Percentiles rank a stretch among this genome's conserved stretches.
These are phyloP conservation scores for Callyntrura sp. DNA, from an alignment of 2,888 invertebrate genomes.

Conservation along the genomic window DNA sequence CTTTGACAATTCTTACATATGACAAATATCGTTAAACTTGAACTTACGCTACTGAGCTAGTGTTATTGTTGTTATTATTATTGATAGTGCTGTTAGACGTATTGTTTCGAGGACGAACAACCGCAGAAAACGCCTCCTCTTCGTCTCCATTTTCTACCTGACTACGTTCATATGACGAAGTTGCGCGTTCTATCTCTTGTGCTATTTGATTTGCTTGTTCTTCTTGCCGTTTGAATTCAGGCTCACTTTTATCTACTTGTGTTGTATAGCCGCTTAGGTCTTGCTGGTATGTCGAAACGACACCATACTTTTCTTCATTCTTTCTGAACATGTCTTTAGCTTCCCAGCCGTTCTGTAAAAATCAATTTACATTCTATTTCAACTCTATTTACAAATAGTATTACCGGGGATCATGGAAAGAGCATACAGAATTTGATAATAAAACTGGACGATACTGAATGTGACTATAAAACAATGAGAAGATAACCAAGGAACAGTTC, in stretches of 20 bases:
- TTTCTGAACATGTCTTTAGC: conserved; percentile 98
- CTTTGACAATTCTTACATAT: not conserved
- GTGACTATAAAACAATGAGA: too few relatives aligned
- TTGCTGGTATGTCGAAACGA: conserved; percentile 96
- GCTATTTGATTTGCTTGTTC: conserved; percentile 96
- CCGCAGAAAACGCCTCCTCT: conserved; percentile 94
- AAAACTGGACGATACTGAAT: too few relatives aligned
- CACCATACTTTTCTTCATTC: conserved; percentile 96
- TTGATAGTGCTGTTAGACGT: conserved; percentile 79
- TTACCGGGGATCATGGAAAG: too few relatives aligned
- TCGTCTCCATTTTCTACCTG: conserved; percentile 97
- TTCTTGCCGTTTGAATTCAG: conserved; percentile 93
- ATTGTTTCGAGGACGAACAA: conserved; percentile 88
- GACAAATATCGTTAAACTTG: not conserved
- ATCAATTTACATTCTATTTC: not conserved
- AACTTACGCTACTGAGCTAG: conserved; percentile 74
- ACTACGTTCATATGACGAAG: conserved; percentile 92
- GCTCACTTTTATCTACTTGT: conserved; percentile 93
- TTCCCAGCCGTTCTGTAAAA: conserved; percentile 95
- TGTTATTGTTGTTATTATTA: conserved; percentile 81
- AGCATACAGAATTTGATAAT: too few relatives aligned
- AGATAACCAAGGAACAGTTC: too few relatives aligned
- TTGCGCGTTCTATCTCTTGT: conserved; percentile 95
- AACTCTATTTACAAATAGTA: not conserved
- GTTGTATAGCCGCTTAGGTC: conserved; percentile 96